Base-by-base conservation (phyloP, 2,797 vertebrate species). In the Danio kyathit region DNA sequence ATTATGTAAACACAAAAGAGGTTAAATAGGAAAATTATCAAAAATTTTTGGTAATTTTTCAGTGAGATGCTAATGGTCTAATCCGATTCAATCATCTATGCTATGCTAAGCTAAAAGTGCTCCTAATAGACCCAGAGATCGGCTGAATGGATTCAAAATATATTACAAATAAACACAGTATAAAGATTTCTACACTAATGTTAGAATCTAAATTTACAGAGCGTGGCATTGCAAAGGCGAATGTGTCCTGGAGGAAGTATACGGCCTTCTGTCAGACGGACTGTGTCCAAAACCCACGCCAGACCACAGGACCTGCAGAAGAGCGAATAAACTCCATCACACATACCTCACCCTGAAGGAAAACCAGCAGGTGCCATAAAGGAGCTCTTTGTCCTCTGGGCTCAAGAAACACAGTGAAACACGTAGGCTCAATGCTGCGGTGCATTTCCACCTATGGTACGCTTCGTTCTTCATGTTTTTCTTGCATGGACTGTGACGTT, bases 401-500 rank as follows among this genome's bases (percentile, higher is more conserved):
- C 65, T 64, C 77, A 1, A 5, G 82, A 64, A 73, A 78, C 43
- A 51, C 41, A 83, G 81, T 14, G 56, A 64, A 82, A 79, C 43
- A 64, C 19, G 69, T 51, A 74, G 70, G 63, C 73, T 5, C 14
- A 69, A n/a, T n/a, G n/a, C 21, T 71, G 66, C 10, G 72, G 79
- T 86, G 65, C 71, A 57, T 83, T 80, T 81, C 75, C 0, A 67
- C 74, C 66, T 80, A 66, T 81, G 59, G 79, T 76, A 82, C 82
- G 38, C 19, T 80, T 48, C 7, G 44, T 21, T 73, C 44, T 38
- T 38, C 49, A 21, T 19, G 29, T 52, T 65, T 76, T 64, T 10
- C 17, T 52, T 65, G 40, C 70, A 46, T 29, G 38, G 59, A 21
- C 48, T 4, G 19, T 73, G 67, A 74, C 29, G 56, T 74, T 60